Percentiles rank a stretch among this genome's conserved stretches.
phyloP scores from a whole-genome alignment of 2,797 vertebrate species.

The Salmo trutta region DNA sequence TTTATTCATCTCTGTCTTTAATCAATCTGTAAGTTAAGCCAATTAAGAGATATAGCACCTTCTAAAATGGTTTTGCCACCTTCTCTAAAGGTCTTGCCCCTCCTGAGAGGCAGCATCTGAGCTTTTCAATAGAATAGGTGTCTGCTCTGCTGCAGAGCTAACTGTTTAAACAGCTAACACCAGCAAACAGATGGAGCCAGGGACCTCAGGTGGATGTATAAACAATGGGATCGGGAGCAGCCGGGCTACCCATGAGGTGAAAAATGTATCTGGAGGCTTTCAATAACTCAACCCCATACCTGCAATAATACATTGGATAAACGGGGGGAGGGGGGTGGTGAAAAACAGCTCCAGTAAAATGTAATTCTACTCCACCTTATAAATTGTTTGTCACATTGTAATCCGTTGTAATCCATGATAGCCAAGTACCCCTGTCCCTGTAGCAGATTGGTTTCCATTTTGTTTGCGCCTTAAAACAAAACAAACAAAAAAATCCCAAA shows the following conservation, averaged over 20 bases:
- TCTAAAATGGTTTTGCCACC: conserved; percentile 44
- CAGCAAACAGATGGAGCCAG: conserved; percentile 47
- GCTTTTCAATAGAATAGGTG: conserved; percentile 8
- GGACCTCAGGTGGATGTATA: conserved; percentile 59
- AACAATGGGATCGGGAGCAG: conserved; percentile 47
- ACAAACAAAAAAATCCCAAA: conserved; percentile 28
- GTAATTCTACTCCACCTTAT: conserved; percentile 40
- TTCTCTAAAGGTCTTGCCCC: conserved; percentile 34
- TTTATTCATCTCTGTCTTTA: too few species aligned
- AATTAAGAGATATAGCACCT: too few species aligned
- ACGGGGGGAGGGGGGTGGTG: conserved; percentile 11
- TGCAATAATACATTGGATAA: conserved; percentile 27
- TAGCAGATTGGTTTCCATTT: conserved; percentile 32
- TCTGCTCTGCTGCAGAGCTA: conserved; percentile 25
- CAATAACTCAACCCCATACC: conserved; percentile 23
- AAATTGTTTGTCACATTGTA: conserved; percentile 47
- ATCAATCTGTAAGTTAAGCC: too few species aligned
- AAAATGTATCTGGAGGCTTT: conserved; percentile 20
- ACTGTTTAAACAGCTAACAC: conserved; percentile 13
- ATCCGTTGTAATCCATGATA: conserved; percentile 44
- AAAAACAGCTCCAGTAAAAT: conserved; percentile 39
- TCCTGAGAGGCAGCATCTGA: conserved; percentile 25
- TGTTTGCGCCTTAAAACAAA: conserved; percentile 14
- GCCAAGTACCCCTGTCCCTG: background rate
- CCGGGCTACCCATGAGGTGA: conserved; percentile 17